Evolutionary conservation across 2,888 invertebrate genomes (phyloP).

Genomic region (Leptinotarsa peninsularis): DNA sequence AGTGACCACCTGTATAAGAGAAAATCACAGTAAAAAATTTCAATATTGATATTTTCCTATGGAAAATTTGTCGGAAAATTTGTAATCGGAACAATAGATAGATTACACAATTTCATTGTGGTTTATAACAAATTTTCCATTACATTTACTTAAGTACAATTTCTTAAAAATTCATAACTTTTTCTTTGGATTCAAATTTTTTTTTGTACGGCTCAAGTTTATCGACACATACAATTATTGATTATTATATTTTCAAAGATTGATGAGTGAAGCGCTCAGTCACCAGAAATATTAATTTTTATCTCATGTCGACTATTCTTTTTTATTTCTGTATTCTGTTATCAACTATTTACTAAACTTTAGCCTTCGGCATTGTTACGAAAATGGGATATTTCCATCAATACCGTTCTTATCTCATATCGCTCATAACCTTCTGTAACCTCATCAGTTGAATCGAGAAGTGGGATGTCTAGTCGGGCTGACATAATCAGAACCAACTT

Average conservation of each 20-base stretch:
- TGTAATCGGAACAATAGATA: no score
- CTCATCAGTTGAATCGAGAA: slow-evolving; percentile 2
- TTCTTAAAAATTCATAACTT: no score
- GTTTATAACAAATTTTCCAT: no score
- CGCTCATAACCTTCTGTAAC: slow-evolving; percentile 18
- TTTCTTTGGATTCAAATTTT: no score
- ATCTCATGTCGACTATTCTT: slow-evolving; percentile 2
- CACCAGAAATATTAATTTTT: not conserved
- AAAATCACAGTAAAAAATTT: no score
- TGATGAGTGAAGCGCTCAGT: not conserved
- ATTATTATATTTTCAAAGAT: not conserved
- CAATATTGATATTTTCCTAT: no score
- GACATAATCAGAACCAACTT: slow-evolving; percentile 12
- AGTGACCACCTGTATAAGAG: no score
- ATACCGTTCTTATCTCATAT: slow-evolving; percentile 18
- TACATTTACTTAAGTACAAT: no score
- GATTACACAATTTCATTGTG: no score
- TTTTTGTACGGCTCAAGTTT: no score
- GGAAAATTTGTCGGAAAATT: no score
- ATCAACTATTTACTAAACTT: slow-evolving; percentile 20
- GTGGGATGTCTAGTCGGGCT: not conserved
- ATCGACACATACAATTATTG: not conserved
- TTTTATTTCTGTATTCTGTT: slow-evolving; percentile 13
- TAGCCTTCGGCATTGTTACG: slow-evolving; percentile 20
- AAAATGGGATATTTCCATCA: slow-evolving; percentile 24